Evolutionary conservation across 2,888 invertebrate genomes (phyloP), one percentile per base, ranked within the genome.

Genomic region (Bembecia ichneumoniformis): DNA sequence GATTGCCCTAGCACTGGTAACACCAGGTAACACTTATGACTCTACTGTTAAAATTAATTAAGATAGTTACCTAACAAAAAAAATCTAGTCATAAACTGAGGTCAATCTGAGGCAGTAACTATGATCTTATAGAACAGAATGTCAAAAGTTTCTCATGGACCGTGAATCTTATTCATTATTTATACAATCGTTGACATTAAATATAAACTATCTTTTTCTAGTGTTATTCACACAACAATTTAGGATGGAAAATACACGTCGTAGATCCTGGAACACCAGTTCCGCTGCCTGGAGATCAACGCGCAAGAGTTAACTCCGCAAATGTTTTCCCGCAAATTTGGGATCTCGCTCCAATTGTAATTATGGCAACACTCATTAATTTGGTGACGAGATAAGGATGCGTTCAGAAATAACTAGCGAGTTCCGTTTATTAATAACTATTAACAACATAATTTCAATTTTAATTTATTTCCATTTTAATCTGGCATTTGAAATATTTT

Each of bases 201-300:
- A n/a, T 45, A 44, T 45, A 44, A 3, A 2, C 7, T 44, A 2
- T 16, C 97, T 11, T 15, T 44, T 44, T 44, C 11, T 17, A 97
- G 97, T 97, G 96, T 78, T 97, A 94, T 83, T 93, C 93, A n/a
- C 96, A 97, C 84, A 94, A 92, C 58, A 94, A 96, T 74, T 86
- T 97, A 28, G 97, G 97, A 47, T 97, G 96, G 96, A 97, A 96
- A 77, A 96, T 97, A 61, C 91, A 94, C 74, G 94, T 97, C 2
- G 91, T 95, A 10, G 92, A 96, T 64, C 90, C 91, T 0, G 93
- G 93, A 1, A 75, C 81, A 0, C 68, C 71, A 0, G 71, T 87
- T 1, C 83, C 83, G 0, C 54, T 68, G 1, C 71, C 79, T 0
- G 71, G 73, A 0, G 71, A 74, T 53, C 74, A 70, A 47, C 63